Evolutionary conservation across 2,113 vertebrate species (phyloP).

Genomic region (Bufo bufo): DNA sequence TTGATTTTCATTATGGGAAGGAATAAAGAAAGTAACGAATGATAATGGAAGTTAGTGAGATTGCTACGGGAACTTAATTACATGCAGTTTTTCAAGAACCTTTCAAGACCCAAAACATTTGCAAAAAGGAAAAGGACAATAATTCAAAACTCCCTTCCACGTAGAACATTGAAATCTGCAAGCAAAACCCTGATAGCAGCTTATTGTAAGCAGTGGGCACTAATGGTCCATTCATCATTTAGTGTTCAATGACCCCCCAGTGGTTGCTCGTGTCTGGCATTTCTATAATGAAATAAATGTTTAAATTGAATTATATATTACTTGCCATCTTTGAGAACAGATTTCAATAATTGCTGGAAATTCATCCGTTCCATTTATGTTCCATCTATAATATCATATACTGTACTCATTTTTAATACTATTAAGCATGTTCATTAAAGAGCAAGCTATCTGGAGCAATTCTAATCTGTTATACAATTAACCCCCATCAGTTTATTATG

Average conservation of each 20-base stretch:
- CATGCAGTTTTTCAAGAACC: background rate
- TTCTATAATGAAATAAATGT: constrained; percentile 14
- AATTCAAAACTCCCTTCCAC: background rate
- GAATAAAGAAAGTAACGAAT: background rate
- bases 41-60: background rate
- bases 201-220: background rate
- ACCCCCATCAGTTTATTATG: constrained; percentile 34
- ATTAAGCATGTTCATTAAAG: constrained; percentile 29
- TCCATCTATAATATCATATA: constrained; percentile 6
- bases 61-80: background rate
- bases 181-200: background rate
- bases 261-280: background rate
- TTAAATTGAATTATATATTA: constrained; percentile 13
- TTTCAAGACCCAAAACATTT: background rate
- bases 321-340: constrained; percentile 1
- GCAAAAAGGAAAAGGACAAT: background rate
- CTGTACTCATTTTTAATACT: constrained; percentile 19
- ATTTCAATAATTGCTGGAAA: constrained; percentile 13
- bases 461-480: constrained; percentile 36
- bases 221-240: constrained; percentile 12
- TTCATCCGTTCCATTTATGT: constrained; percentile 10
- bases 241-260: background rate
- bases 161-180: background rate
- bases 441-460: constrained; percentile 14
- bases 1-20: too few relatives aligned